Percentiles rank a stretch among this genome's conserved stretches.
phyloP scores from a whole-genome alignment of 2,797 vertebrate species.

The Coregonus suidteri region DNA sequence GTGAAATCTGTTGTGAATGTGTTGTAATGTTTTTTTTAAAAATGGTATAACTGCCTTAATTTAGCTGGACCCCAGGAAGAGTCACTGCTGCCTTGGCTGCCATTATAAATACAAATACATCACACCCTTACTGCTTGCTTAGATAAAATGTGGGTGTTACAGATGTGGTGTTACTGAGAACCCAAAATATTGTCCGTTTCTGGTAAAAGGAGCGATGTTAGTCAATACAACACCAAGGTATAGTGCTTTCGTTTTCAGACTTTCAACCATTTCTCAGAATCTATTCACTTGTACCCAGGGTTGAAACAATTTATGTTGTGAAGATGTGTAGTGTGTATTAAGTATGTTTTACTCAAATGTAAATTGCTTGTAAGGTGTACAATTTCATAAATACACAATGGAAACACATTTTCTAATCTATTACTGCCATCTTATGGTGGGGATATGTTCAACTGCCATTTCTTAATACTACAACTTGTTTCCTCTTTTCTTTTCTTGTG shows the following conservation, averaged over 20 bases:
- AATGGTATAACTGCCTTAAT: too few species aligned
- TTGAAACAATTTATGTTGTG: background rate
- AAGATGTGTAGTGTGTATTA: background rate
- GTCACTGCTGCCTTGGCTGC: too few species aligned
- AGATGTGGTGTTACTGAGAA: background rate
- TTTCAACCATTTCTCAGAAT: background rate
- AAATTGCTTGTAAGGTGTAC: too few species aligned
- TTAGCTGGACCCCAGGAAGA: too few species aligned
- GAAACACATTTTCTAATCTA: background rate
- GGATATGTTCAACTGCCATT: background rate
- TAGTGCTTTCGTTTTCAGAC: background rate
- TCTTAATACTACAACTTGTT: background rate
- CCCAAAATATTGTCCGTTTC: background rate
- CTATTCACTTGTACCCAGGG: background rate
- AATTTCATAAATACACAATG: background rate
- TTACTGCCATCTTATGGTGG: conserved; percentile 32
- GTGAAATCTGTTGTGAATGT: too few species aligned
- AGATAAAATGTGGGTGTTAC: background rate
- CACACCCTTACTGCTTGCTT: background rate
- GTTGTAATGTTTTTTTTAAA: too few species aligned
- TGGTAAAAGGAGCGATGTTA: background rate
- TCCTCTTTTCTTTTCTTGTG: conserved; percentile 13
- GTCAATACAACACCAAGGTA: background rate
- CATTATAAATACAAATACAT: too few species aligned
- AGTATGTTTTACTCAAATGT: too few species aligned